These are phyloP conservation scores for Amia ocellicauda DNA, from an alignment of 2,113 vertebrate species.

Conservation along the genomic window DNA sequence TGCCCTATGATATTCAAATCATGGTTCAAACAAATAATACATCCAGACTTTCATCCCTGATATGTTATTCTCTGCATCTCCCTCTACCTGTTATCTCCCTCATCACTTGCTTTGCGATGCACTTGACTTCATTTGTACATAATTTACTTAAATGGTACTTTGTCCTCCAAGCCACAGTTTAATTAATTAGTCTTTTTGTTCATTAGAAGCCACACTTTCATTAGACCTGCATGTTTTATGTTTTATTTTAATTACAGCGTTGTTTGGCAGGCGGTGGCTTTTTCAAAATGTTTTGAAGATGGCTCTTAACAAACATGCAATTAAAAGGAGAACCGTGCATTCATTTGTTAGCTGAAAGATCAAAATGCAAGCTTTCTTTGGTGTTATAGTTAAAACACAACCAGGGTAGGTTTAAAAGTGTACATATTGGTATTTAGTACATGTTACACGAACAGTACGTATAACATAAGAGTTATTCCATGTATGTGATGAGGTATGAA, in stretches of 20 bases:
- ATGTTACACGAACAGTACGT: no score
- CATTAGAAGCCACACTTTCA: slow-evolving; percentile 53
- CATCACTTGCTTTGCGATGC: slow-evolving; percentile 29
- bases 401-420: no score
- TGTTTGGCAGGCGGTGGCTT: slow-evolving; percentile 39
- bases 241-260: slow-evolving; percentile 55
- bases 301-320: slow-evolving; percentile 27
- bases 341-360: slow-evolving; percentile 19
- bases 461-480: no score
- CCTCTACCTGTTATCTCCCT: slow-evolving; percentile 32
- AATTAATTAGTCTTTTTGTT: slow-evolving; percentile 64
- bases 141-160: slow-evolving; percentile 49
- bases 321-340: slow-evolving; percentile 37
- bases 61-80: slow-evolving; percentile 16
- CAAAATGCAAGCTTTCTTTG: slow-evolving; percentile 7
- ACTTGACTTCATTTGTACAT: slow-evolving; percentile 47
- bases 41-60: neutral
- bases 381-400: no score
- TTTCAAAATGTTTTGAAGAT: slow-evolving; percentile 39
- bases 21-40: slow-evolving; percentile 5
- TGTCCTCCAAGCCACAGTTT: slow-evolving; percentile 44
- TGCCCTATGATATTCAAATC: neutral
- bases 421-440: no score
- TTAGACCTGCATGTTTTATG: slow-evolving; percentile 55
- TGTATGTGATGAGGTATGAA: no score